A percentile compares a stretch with the other conserved stretches of the same genome.
Conservation (phyloP, 1,140 invertebrate genomes). For the Drosophila sp. region DNA sequence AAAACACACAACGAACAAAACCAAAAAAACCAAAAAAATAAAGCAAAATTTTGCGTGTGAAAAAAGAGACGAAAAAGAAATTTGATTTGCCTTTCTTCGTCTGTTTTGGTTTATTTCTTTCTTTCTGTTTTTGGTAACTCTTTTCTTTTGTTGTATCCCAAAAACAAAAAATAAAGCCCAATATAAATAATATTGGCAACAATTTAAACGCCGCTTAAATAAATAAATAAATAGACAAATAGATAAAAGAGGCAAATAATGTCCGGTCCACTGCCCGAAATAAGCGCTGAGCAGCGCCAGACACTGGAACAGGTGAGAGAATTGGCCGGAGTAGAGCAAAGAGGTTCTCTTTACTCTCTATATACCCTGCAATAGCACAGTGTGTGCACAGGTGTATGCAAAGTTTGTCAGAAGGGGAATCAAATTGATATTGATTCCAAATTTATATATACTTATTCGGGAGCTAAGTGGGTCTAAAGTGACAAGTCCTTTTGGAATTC, state of each 20-base stretch:
- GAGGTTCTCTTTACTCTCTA: background rate
- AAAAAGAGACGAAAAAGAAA: slow-evolving; percentile 57
- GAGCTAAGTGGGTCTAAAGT: too few relatives aligned
- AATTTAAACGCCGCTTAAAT: slow-evolving; percentile 31
- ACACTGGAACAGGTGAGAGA: slow-evolving; percentile 68
- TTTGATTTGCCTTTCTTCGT: slow-evolving; percentile 34
- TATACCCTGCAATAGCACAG: background rate
- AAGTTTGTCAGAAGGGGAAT: too few relatives aligned
- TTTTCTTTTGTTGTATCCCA: slow-evolving; percentile 24
- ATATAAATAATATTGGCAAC: slow-evolving; percentile 29
- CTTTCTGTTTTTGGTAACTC: slow-evolving; percentile 12
- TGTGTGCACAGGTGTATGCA: background rate
- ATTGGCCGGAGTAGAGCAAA: background rate
- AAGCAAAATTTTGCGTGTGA: slow-evolving; percentile 58
- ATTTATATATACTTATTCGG: too few relatives aligned
- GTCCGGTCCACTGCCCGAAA: slow-evolving; percentile 71
- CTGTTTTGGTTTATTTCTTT: background rate
- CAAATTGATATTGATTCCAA: too few relatives aligned
- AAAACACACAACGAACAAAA: slow-evolving; percentile 29
- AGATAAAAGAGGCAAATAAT: slow-evolving; percentile 38
- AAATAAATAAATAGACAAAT: slow-evolving; percentile 36
- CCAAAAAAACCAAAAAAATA: slow-evolving; percentile 32
- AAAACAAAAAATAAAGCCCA: slow-evolving; percentile 41
- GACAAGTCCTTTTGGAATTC: too few relatives aligned
- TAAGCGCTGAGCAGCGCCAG: slow-evolving; percentile 64